Evolutionary conservation across 2,888 invertebrate genomes (phyloP).

Genomic region (Nudaria mundana): DNA sequence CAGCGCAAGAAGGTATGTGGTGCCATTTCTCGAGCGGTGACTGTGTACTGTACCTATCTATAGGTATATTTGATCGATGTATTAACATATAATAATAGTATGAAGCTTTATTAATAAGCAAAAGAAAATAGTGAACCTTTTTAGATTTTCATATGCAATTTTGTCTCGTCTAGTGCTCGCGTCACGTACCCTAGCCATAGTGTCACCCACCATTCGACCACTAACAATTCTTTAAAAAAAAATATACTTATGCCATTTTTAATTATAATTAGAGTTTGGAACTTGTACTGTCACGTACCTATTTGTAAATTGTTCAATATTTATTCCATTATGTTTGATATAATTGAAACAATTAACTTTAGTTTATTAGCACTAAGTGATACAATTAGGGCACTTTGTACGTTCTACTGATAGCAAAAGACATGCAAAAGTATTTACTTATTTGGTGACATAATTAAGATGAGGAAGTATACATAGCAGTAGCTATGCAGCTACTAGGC

Average conservation of each 20-base stretch:
- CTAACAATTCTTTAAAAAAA: conserved; percentile 8
- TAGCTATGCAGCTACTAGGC: too few relatives aligned
- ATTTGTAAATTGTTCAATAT: conserved; percentile 19
- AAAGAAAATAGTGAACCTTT: too few relatives aligned
- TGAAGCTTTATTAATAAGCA: too few relatives aligned
- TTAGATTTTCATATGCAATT: too few relatives aligned
- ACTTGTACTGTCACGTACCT: conserved; percentile 17
- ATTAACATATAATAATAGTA: too few relatives aligned
- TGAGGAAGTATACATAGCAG: too few relatives aligned
- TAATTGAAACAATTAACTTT: conserved; percentile 15
- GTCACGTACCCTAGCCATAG: not conserved
- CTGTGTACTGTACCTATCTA: too few relatives aligned
- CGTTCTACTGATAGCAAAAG: conserved; percentile 12
- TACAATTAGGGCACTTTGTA: conserved; percentile 22
- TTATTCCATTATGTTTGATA: conserved; percentile 17
- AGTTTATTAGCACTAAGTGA: conserved; percentile 19
- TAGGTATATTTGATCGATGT: too few relatives aligned
- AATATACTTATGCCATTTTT: conserved; percentile 13
- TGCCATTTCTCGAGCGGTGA: too few relatives aligned
- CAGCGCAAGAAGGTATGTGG: too few relatives aligned
- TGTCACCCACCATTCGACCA: conserved; percentile 7
- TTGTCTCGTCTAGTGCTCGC: not conserved
- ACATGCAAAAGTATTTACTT: conserved; percentile 5
- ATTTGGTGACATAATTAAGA: too few relatives aligned
- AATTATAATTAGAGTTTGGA: conserved; percentile 18